Base-by-base conservation (phyloP, 2,888 invertebrate genomes). In the Endomychus coccineus region DNA sequence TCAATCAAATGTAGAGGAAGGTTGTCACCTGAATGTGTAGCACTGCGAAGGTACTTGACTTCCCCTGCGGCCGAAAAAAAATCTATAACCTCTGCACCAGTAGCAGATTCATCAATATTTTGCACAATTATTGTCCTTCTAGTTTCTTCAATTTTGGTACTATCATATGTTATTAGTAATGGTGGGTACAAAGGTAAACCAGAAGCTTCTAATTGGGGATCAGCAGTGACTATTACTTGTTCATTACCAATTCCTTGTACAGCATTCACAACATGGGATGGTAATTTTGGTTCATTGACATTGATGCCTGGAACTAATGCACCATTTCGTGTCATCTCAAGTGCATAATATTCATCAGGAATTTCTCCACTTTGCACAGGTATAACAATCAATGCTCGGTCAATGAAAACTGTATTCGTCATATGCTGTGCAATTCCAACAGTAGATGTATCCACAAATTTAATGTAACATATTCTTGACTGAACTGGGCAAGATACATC, bases 361-460 rank as follows among this genome's bases (percentile, higher is more conserved):
- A 97, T 95, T 53, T 86, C 85, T 22, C 83, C 87, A 56, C 76
- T 86, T 56, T 82, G 77, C 54, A 89, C 84, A 0, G 96, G 96
- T 36, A 94, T 86, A 28, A 97, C 91, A 47, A 97, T 91, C 28
- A 99, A 68, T 1, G 97, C 97, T 39, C 96, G 77, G 65, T 99
- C 98, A 54, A 98, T 95, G 64, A 98, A 97, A 7, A 98, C 97
- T 0, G 96, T 97, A 64, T 97, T 98, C 9, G 95, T 96, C 74
- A 99, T 79, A 67, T 98, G 97, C 57, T 96, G 91, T 1, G 97
- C 94, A n/a, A 95, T 88, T 11, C 85, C 84, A 14, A 94, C 94
- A 46, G 87, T 86, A 23, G 75, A 71, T 3, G 83, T 74, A 52
- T 96, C 94, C 49, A 88, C 81, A 64, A 90, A 98, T 63, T 94